Conservation (phyloP, 2,888 invertebrate species). For the Platerodrilus igneus region DNA sequence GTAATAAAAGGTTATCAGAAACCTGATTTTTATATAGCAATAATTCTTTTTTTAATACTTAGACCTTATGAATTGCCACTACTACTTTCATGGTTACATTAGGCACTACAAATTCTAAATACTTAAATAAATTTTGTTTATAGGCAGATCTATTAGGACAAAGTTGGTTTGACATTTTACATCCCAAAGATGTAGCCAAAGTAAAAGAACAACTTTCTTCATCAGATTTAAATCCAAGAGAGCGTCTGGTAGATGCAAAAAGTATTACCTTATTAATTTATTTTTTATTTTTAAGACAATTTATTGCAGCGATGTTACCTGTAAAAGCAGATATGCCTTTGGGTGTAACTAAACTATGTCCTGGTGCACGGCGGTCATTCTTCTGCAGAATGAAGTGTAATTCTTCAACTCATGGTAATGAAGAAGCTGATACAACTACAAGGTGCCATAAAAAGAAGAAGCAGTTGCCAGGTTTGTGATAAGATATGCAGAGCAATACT, state of each 20-base stretch:
- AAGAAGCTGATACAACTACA: slow-evolving; percentile 63
- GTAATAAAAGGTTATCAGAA: too few species aligned
- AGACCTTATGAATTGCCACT: too few species aligned
- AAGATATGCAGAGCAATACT: slow-evolving; percentile 1
- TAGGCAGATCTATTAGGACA: slow-evolving; percentile 85
- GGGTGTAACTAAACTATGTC: slow-evolving; percentile 69
- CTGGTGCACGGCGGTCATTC: slow-evolving; percentile 87
- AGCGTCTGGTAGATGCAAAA: slow-evolving; percentile 87
- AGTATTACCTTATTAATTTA: slow-evolving; percentile 55
- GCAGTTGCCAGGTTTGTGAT: slow-evolving; percentile 49
- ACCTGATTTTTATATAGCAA: too few species aligned
- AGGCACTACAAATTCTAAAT: slow-evolving; percentile 4
- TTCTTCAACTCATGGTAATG: slow-evolving; percentile 60
- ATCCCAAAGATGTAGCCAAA: slow-evolving; percentile 91
- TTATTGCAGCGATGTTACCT: slow-evolving; percentile 75
- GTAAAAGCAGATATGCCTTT: slow-evolving; percentile 80
- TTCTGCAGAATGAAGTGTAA: slow-evolving; percentile 91
- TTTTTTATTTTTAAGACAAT: not conserved
- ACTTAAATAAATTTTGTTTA: not conserved
- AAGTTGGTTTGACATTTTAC: slow-evolving; percentile 90
- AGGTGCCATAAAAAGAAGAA: slow-evolving; percentile 64
- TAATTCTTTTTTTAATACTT: too few species aligned
- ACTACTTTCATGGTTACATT: too few species aligned
- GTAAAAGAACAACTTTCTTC: slow-evolving; percentile 93
- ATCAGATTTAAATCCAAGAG: slow-evolving; percentile 81